Evolutionary conservation across 2,113 vertebrate species (phyloP).

Genomic region (Perca flavescens): DNA sequence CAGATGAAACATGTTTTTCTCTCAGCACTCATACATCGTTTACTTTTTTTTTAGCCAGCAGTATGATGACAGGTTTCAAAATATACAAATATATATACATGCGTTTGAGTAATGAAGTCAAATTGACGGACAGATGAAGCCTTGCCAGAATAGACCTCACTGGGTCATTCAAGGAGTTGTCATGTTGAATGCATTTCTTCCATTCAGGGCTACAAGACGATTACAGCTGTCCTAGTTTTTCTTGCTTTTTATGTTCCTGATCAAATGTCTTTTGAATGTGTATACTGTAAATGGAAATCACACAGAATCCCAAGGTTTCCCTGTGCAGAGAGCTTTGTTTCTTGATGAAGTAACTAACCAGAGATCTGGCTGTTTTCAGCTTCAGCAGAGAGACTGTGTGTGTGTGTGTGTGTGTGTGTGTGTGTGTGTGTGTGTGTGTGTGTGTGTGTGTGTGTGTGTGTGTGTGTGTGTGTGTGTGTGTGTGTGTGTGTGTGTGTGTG

Average conservation of each 20-base stretch:
- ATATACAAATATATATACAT: not conserved
- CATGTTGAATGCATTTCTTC: slow-evolving; percentile 12
- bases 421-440: not conserved
- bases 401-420: not conserved
- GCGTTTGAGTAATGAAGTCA: slow-evolving; percentile 10
- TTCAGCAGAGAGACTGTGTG: not conserved
- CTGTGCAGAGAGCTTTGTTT: slow-evolving; percentile 12
- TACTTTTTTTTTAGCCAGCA: not conserved
- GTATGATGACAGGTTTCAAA: not conserved
- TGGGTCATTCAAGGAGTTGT: slow-evolving; percentile 10
- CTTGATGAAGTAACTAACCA: slow-evolving; percentile 30
- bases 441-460: not conserved
- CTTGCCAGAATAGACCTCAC: not conserved
- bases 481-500: not conserved
- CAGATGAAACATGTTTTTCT: slow-evolving; percentile 31
- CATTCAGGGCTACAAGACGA: not conserved
- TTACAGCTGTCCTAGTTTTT: slow-evolving; percentile 32
- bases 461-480: not conserved
- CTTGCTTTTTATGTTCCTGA: slow-evolving; percentile 26
- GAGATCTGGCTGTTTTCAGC: slow-evolving; percentile 22
- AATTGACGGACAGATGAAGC: slow-evolving; percentile 20
- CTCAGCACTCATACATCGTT: not conserved
- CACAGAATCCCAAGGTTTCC: slow-evolving; percentile 33
- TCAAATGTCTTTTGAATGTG: slow-evolving; percentile 43
- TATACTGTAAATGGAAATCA: slow-evolving; percentile 48